These are phyloP conservation scores for cat (Felis catus) DNA, from an alignment of 2,113 vertebrate genomes.

Conservation along the genomic window DNA sequence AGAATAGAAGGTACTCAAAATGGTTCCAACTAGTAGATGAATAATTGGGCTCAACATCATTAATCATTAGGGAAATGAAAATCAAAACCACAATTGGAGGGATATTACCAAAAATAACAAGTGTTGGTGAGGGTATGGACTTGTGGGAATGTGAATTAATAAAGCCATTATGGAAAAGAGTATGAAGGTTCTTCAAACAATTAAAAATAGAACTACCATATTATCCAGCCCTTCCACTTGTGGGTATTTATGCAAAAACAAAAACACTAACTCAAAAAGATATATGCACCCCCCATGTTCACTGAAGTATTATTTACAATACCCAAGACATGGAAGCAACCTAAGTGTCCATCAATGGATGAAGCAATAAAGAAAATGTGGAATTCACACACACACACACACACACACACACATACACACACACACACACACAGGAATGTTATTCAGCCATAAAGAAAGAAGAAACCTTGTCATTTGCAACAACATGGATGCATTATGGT, in stretches of 20 bases:
- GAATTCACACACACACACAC: neutral
- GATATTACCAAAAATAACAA: neutral
- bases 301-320: neutral
- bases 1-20: neutral
- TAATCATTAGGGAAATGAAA: neutral
- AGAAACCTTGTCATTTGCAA: neutral
- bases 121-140: neutral
- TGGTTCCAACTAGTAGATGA: neutral
- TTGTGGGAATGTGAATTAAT: neutral
- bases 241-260: neutral
- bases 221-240: neutral
- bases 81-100: neutral
- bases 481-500: neutral
- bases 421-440: neutral
- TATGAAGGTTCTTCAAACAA: neutral
- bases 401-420: neutral
- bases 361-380: neutral
- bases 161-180: neutral
- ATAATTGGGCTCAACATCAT: neutral
- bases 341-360: neutral
- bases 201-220: neutral
- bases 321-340: neutral
- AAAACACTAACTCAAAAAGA: neutral
- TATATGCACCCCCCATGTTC: neutral
- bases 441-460: neutral